Percentiles rank a stretch among this genome's conserved stretches.
Evolutionary conservation across 2,113 vertebrate genomes (phyloP).

Genomic region (Nycticryphes semicollaris): DNA sequence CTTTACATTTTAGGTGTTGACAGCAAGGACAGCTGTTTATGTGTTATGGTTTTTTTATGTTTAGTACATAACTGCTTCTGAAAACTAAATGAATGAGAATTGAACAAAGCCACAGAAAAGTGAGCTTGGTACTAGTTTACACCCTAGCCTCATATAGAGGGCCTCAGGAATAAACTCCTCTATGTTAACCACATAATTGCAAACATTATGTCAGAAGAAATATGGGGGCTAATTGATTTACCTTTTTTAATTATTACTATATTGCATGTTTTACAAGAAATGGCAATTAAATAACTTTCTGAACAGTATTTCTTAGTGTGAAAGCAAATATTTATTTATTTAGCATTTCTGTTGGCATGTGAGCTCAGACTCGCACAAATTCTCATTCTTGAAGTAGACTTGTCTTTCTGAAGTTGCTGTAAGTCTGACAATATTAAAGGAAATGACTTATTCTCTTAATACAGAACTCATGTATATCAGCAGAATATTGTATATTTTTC

Average conservation of each 20-base stretch:
- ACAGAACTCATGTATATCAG: neutral
- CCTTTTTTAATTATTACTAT: neutral
- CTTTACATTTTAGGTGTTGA: neutral
- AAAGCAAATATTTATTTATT: neutral
- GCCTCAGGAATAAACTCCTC: neutral
- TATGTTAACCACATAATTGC: neutral
- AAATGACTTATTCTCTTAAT: neutral
- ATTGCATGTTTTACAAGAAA: neutral
- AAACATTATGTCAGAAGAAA: neutral
- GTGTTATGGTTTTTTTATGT: neutral
- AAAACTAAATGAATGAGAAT: neutral
- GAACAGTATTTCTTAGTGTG: neutral
- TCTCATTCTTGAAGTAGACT: neutral
- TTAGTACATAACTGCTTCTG: neutral
- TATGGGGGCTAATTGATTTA: neutral
- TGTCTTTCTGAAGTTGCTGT: neutral
- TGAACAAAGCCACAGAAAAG: neutral
- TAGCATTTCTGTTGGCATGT: neutral
- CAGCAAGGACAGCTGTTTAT: neutral
- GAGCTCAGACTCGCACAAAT: neutral
- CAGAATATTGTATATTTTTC: neutral
- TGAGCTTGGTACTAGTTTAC: neutral
- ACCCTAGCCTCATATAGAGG: neutral
- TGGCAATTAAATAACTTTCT: neutral
- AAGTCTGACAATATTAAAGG: neutral